These are phyloP conservation scores for Etheostoma spectabile DNA, from an alignment of 2,113 vertebrate genomes.

Conservation along the genomic window DNA sequence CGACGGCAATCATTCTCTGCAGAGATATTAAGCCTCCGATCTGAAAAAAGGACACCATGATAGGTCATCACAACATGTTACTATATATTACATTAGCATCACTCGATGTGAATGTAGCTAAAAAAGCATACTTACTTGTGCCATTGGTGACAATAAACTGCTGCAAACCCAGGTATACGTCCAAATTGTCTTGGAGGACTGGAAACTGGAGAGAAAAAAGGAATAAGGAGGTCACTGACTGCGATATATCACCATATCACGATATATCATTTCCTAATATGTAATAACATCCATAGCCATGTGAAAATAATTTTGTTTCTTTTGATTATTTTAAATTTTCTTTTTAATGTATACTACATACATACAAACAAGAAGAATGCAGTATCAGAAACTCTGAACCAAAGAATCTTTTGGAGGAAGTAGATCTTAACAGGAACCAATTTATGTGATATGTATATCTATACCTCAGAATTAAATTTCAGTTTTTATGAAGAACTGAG, in stretches of 20 bases:
- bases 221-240: neutral
- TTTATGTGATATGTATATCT: too few relatives aligned
- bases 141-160: constrained; percentile 93
- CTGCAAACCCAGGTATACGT: constrained; percentile 96
- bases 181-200: constrained; percentile 96
- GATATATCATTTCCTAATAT: neutral
- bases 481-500: neutral
- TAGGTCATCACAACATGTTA: neutral
- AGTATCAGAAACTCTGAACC: neutral
- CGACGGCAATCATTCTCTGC: constrained; percentile 96
- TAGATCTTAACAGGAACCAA: neutral
- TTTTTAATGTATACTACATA: too few relatives aligned
- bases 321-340: neutral
- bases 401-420: neutral
- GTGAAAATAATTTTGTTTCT: neutral
- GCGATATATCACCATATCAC: neutral
- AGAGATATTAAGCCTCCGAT: constrained; percentile 93
- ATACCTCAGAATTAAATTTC: neutral
- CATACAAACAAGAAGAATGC: neutral
- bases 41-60: constrained; percentile 71
- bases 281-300: neutral
- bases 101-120: neutral
- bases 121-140: constrained; percentile 78
- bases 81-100: neutral
- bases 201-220: constrained; percentile 88